Evolutionary conservation across 2,888 invertebrate species (phyloP).

Genomic region (Ormyrus rosae): DNA sequence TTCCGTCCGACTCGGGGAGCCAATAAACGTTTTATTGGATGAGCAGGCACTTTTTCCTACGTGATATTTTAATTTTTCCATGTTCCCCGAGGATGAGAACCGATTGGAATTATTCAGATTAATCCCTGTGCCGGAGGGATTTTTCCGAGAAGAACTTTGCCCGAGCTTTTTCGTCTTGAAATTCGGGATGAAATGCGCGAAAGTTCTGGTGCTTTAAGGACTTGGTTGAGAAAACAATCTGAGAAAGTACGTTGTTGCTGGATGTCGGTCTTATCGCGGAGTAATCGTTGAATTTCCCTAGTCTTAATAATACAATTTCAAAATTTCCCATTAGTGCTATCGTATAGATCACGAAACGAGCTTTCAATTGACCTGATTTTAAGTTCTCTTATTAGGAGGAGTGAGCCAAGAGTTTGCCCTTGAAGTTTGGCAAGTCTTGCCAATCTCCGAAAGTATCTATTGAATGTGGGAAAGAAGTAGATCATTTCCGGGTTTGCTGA

Average conservation of each 20-base stretch:
- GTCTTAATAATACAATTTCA: neutral
- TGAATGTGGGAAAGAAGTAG: constrained; percentile 32
- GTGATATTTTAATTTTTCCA: constrained; percentile 13
- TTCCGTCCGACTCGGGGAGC: too few relatives aligned
- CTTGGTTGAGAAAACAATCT: too few relatives aligned
- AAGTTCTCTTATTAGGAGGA: constrained; percentile 34
- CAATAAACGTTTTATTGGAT: constrained; percentile 15
- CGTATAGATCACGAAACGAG: constrained; percentile 27
- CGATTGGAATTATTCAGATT: too few relatives aligned
- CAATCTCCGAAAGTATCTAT: constrained; percentile 44
- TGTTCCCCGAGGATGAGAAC: too few relatives aligned
- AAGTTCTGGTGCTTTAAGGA: too few relatives aligned
- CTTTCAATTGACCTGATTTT: constrained; percentile 51
- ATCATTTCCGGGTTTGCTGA: constrained; percentile 34
- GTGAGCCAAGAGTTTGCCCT: constrained; percentile 43
- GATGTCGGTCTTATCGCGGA: neutral
- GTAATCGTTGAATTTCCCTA: neutral
- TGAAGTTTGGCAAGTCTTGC: constrained; percentile 46
- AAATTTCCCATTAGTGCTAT: constrained; percentile 14
- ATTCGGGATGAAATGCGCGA: too few relatives aligned
- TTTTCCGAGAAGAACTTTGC: too few relatives aligned
- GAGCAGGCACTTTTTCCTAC: neutral
- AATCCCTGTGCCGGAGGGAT: too few relatives aligned
- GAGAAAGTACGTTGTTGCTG: too few relatives aligned
- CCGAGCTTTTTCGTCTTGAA: too few relatives aligned